These are phyloP conservation scores for Lagria hirta DNA, from an alignment of 2,888 invertebrate species.

Conservation along the genomic window DNA sequence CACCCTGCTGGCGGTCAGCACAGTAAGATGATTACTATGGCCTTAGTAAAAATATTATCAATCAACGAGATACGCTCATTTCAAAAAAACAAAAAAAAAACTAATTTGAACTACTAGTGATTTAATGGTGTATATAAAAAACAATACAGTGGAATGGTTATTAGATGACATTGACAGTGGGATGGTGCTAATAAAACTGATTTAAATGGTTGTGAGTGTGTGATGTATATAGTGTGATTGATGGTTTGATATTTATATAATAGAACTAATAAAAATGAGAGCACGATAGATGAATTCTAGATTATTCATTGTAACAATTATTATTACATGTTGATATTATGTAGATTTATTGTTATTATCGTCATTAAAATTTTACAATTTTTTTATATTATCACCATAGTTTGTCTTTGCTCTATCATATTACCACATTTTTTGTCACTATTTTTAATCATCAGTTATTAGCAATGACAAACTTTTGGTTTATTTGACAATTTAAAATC, in stretches of 20 bases:
- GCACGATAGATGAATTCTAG: slow-evolving; percentile 37
- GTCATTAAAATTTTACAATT: slow-evolving; percentile 24
- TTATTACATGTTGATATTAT: slow-evolving; percentile 46
- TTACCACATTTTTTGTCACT: too few relatives aligned
- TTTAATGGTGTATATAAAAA: slow-evolving; percentile 25
- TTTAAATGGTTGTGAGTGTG: slow-evolving; percentile 33
- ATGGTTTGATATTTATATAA: slow-evolving; percentile 40
- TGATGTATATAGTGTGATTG: slow-evolving; percentile 35
- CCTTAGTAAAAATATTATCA: slow-evolving; percentile 36
- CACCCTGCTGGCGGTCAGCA: slow-evolving; percentile 39
- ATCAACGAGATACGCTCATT: slow-evolving; percentile 35
- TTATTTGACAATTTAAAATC: slow-evolving; percentile 14
- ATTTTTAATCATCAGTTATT: too few relatives aligned
- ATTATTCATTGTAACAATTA: slow-evolving; percentile 42
- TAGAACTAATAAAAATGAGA: slow-evolving; percentile 28
- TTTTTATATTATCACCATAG: slow-evolving; percentile 12
- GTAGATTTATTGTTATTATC: slow-evolving; percentile 43
- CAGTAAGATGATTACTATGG: slow-evolving; percentile 48
- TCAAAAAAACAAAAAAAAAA: slow-evolving; percentile 16
- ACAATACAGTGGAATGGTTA: slow-evolving; percentile 13
- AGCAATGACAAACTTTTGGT: slow-evolving; percentile 26
- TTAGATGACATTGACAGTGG: slow-evolving; percentile 3
- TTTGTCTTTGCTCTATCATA: slow-evolving; percentile 24
- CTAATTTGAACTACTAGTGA: slow-evolving; percentile 26
- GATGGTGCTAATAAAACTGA: slow-evolving; percentile 33